Percentiles rank a stretch among this genome's conserved stretches.
Evolutionary conservation across 2,797 vertebrate species (phyloP).

Genomic region (Argentina silus): DNA sequence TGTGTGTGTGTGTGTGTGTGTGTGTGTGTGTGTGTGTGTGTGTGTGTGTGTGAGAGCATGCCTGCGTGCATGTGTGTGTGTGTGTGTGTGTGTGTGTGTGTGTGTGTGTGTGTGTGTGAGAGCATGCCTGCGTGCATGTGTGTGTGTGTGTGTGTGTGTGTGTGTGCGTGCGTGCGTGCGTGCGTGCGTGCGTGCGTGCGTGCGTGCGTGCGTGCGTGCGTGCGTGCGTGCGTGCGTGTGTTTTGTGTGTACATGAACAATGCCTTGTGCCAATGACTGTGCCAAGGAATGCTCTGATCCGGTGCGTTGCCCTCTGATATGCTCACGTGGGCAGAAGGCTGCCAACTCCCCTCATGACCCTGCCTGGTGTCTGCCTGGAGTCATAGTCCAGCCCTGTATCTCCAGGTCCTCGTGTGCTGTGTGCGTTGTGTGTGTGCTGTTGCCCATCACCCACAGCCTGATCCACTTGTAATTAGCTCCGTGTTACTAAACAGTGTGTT

Average conservation of each 20-base stretch:
- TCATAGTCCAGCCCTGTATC: neutral
- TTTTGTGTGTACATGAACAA: constrained; percentile 4
- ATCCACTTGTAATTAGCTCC: constrained; percentile 72
- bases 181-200: neutral
- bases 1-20: constrained; percentile 10
- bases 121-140: neutral
- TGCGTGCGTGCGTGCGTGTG: neutral
- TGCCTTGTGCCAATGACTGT: neutral
- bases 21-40: constrained; percentile 24
- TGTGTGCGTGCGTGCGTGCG: neutral
- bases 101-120: neutral
- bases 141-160: neutral
- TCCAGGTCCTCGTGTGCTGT: neutral
- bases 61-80: neutral
- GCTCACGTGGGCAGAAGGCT: neutral
- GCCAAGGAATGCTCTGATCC: neutral
- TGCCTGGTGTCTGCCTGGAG: neutral
- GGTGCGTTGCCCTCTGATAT: neutral
- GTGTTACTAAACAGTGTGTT: constrained; percentile 56
- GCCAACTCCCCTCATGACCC: neutral
- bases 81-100: constrained; percentile 12
- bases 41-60: neutral
- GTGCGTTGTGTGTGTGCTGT: neutral
- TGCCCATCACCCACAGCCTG: constrained; percentile 16
- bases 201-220: neutral